Conservation (phyloP, 2,888 invertebrate genomes). For the Charanyca ferruginea region DNA sequence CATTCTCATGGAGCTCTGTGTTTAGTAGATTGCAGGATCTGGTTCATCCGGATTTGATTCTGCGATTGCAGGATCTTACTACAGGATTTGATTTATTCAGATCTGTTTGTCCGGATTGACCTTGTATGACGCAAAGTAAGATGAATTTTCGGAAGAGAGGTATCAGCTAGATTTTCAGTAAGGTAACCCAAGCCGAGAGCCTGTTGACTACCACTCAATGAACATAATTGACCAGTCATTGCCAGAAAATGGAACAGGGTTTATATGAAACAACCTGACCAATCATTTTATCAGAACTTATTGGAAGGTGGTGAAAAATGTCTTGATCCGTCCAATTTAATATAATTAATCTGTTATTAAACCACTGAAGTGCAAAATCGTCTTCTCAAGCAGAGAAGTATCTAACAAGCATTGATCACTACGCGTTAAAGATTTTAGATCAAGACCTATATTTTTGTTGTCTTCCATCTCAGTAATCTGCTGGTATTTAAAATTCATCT, state of each 20-base stretch:
- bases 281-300: too few relatives aligned
- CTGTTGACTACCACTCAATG: too few relatives aligned
- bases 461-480: neutral
- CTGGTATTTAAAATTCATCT: neutral
- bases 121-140: neutral
- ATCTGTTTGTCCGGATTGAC: neutral
- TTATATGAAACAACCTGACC: too few relatives aligned
- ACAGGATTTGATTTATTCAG: conserved; percentile 11
- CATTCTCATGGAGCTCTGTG: conserved; percentile 18
- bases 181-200: too few relatives aligned
- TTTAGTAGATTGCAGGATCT: conserved; percentile 21
- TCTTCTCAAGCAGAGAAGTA: too few relatives aligned
- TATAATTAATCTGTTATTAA: too few relatives aligned
- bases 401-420: too few relatives aligned
- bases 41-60: conserved; percentile 1
- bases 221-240: too few relatives aligned
- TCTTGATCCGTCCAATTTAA: too few relatives aligned
- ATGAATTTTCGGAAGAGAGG: neutral
- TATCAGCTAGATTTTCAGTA: neutral
- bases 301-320: too few relatives aligned
- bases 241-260: too few relatives aligned
- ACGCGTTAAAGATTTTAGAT: neutral
- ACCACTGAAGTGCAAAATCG: too few relatives aligned
- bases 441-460: neutral
- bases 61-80: neutral